Base-by-base conservation (phyloP, 2,113 vertebrate species). In the Falco punctatus region DNA sequence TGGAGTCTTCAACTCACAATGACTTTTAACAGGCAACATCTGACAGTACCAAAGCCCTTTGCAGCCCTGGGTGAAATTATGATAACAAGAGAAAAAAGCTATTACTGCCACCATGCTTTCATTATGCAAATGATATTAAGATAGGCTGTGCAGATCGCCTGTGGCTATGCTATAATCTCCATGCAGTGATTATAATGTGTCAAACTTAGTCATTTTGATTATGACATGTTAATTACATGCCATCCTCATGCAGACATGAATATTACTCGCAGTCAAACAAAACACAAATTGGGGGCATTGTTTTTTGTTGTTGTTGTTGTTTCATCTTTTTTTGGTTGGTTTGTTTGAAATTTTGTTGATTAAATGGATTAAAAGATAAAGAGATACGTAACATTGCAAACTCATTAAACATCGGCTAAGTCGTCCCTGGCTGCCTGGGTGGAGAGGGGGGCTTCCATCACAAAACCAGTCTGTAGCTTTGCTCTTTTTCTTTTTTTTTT, bases 91-190 rank as follows among this genome's bases (percentile, higher is more conserved):
- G 99, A 99, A 99, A 98, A 99, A 99, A 99, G 99, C 99, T 99
- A 99, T 99, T 99, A 99, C 99, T 98, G 99, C 98, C 98, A 98
- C 98, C 98, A 98, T 98, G 99, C 99, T 99, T 99, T 99, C 99
- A 99, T 99, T 99, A 99, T 99, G 99, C 99, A 99, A 99, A 99
- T 99, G 98, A 99, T 99, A 99, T 99, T 99, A 99, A 99, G 99
- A 98, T 99, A 99, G 99, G 98, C 99, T 98, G 98, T 97, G 98
- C 97, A 97, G 98, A 98, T 99, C 97, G 98, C 98, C 98, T 83
- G 98, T 98, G 98, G 98, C 98, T 99, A 99, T 98, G 98, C 98
- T 98, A 98, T 99, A 99, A 99, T 99, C 99, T 99, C 98, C 98
- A 98, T 98, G 98, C 99, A 99, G 99, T 99, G 99, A 99, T 99